A percentile compares a stretch with the other conserved stretches of the same genome.
Conservation (phyloP, 2,888 invertebrate species). For the Dryadula phaetusa region DNA sequence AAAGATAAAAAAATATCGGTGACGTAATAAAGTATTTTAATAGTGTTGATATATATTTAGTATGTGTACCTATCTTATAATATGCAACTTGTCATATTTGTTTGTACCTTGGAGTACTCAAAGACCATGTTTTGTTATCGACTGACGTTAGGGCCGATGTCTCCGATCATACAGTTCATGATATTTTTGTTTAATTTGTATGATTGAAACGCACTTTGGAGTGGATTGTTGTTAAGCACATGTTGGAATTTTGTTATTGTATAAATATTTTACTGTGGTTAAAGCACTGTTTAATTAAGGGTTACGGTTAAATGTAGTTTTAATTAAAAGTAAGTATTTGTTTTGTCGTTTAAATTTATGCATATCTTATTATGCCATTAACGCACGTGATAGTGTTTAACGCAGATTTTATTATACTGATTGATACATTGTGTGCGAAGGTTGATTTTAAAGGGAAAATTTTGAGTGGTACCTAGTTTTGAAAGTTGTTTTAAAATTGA, state of each 20-base stretch:
- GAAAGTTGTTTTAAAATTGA: slow-evolving; percentile 76
- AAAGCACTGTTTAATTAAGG: slow-evolving; percentile 68
- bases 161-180: slow-evolving; percentile 38
- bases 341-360: slow-evolving; percentile 69
- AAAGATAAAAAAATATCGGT: slow-evolving; percentile 53
- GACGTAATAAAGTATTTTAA: slow-evolving; percentile 45
- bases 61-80: slow-evolving; percentile 10
- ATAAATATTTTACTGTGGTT: slow-evolving; percentile 69
- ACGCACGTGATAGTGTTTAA: slow-evolving; percentile 78
- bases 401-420: slow-evolving; percentile 40
- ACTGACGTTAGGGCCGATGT: slow-evolving; percentile 3
- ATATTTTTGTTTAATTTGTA: slow-evolving; percentile 53
- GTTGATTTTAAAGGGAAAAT: slow-evolving; percentile 53
- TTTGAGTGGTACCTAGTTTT: slow-evolving; percentile 78
- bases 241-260: slow-evolving; percentile 70
- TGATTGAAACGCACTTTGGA: slow-evolving; percentile 75
- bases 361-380: slow-evolving; percentile 77
- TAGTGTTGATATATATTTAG: slow-evolving; percentile 11
- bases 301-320: slow-evolving; percentile 70
- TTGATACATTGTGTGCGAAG: slow-evolving; percentile 47
- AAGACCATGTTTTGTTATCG: slow-evolving; percentile 2
- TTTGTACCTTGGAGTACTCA: slow-evolving; percentile 13
- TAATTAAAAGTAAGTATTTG: slow-evolving; percentile 58
- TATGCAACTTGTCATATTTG: slow-evolving; percentile 4
- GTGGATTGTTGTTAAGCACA: slow-evolving; percentile 75